Conservation (phyloP, 2,888 invertebrate genomes). For the Emesis russula region DNA sequence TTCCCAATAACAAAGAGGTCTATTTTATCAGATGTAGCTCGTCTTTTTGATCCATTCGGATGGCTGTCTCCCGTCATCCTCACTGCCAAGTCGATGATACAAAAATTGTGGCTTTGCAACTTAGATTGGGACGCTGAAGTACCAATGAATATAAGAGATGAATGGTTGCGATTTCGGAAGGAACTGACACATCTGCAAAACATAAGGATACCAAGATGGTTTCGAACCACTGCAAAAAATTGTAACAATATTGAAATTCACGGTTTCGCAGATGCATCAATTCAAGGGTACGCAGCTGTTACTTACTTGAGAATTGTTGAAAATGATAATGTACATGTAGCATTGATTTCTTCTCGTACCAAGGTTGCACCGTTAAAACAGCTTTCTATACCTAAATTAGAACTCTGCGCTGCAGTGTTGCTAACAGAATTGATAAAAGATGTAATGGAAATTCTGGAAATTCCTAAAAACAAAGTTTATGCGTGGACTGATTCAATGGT, state of each 20-base stretch:
- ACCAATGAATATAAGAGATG: background rate
- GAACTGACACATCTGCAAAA: slow-evolving; percentile 19
- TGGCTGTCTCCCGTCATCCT: slow-evolving; percentile 50
- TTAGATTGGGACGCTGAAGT: background rate
- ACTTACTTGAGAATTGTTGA: slow-evolving; percentile 21
- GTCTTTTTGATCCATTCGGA: slow-evolving; percentile 55
- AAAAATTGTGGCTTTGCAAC: background rate
- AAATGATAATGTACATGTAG: slow-evolving; percentile 9
- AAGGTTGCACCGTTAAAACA: slow-evolving; percentile 83
- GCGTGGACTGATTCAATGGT: slow-evolving; percentile 36
- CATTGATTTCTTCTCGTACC: background rate
- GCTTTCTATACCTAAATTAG: slow-evolving; percentile 75
- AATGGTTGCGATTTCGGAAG: background rate
- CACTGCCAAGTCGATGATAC: slow-evolving; percentile 23
- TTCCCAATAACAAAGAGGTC: slow-evolving; percentile 49
- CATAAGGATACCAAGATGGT: slow-evolving; percentile 31
- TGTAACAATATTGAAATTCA: slow-evolving; percentile 18
- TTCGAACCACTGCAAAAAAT: background rate
- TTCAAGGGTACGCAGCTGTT: slow-evolving; percentile 31
- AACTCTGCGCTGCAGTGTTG: slow-evolving; percentile 81
- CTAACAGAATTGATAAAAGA: slow-evolving; percentile 55
- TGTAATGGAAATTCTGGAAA: slow-evolving; percentile 38
- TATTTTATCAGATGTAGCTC: slow-evolving; percentile 53
- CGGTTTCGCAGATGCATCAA: slow-evolving; percentile 38
- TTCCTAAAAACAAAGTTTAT: background rate